Base-by-base conservation (phyloP, 2,888 invertebrate genomes). In the Ctena decussata region DNA sequence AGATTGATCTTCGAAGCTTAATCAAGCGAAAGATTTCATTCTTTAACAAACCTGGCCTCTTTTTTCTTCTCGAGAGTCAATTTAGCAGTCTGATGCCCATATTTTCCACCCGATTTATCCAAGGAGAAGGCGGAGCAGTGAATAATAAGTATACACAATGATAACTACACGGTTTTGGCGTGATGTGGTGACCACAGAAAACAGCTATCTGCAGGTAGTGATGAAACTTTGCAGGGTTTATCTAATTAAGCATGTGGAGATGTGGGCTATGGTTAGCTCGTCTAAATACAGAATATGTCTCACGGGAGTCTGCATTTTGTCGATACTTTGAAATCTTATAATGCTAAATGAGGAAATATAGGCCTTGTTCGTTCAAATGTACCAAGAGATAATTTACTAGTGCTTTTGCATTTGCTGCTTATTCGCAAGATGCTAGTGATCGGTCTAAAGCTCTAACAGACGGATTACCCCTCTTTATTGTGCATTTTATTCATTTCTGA, bases 21-120 rank as follows among this genome's bases (percentile, higher is more conserved):
- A 65, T 65, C 65, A 65, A 65, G 35, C 65, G 65, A 24, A 6
- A 35, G 32, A 18, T 21, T 65, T 65, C 30, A 65, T 65, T 65
- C 65, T 65, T 65, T 35, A 3, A 30, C 65, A 65, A 65, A 65
- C 65, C 35, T 35, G 35, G 65, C 3, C 24, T 35, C 21, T 6
- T 65, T 65, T 65, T 24, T 5, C 8, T 35, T 32, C 21, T 65
- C 65, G 35, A 65, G 65, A 65, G 65, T 18, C 65, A 65, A 65
- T 65, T 65, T 65, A 65, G 65, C 65, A 65, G 65, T 65, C 35
- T 65, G 30, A 65, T 65, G 65, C 65, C 35, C 65, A 65, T 21
- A 35, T 60, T 65, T 65, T 65, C 32, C 65, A 24, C 65, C 65
- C 30, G 65, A 65, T 65, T 35, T 65, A 65, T 35, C 35, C 35